Percentiles rank a stretch among this genome's conserved stretches.
Evolutionary conservation across 2,888 invertebrate genomes (phyloP).

Genomic region (Rhagonycha lutea): DNA sequence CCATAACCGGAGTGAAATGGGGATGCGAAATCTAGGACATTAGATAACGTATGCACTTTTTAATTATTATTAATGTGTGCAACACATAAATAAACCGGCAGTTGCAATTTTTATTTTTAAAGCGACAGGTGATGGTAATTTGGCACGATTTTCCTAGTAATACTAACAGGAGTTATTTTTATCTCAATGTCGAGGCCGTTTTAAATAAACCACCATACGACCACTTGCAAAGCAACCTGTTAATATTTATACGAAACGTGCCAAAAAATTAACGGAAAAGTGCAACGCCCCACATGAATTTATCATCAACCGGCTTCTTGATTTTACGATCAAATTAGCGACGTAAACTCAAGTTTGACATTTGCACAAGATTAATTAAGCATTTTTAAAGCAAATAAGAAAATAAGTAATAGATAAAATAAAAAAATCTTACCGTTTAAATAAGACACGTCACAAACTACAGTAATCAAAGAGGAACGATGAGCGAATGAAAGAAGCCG

Average conservation of each 20-base stretch:
- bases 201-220: slow-evolving; percentile 13
- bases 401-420: background rate
- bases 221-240: slow-evolving; percentile 25
- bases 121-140: background rate
- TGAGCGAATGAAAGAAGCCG: slow-evolving; percentile 53
- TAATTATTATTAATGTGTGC: background rate
- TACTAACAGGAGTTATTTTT: background rate
- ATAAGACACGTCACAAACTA: slow-evolving; percentile 52
- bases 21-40: slow-evolving; percentile 27
- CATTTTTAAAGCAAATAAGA: background rate
- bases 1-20: slow-evolving; percentile 14
- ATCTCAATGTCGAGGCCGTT: background rate
- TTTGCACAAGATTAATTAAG: background rate
- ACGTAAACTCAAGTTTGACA: background rate
- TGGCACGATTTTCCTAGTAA: background rate
- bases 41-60: slow-evolving; percentile 29
- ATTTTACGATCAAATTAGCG: background rate
- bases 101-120: background rate
- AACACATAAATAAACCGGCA: background rate
- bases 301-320: background rate
- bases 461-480: slow-evolving; percentile 41
- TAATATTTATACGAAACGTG: background rate
- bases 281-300: slow-evolving; percentile 9
- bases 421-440: slow-evolving; percentile 49
- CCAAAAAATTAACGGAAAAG: background rate